Percentiles rank a stretch among this genome's conserved stretches.
Conservation (phyloP, 1,140 invertebrate genomes). For the Formica exsecta region DNA sequence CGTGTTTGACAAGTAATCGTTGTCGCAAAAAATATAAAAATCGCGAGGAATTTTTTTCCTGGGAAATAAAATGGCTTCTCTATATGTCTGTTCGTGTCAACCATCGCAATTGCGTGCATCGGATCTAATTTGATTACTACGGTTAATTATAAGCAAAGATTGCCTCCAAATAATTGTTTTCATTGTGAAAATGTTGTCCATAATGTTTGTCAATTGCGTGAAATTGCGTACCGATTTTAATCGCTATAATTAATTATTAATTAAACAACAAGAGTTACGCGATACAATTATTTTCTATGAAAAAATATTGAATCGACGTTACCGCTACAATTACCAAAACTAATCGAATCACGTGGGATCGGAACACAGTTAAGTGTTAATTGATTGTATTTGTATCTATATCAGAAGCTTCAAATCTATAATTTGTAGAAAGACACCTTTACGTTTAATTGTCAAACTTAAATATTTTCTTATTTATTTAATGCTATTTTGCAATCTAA, state of each 20-base stretch:
- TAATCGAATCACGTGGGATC: neutral
- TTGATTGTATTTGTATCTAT: conserved; percentile 12
- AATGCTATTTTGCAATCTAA: neutral
- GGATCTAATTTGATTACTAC: conserved; percentile 60
- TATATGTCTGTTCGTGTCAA: conserved; percentile 51
- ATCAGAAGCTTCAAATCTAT: conserved; percentile 15
- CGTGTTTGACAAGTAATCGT: conserved; percentile 61
- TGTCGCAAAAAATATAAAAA: conserved; percentile 45
- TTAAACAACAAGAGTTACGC: conserved; percentile 26
- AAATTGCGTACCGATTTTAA: conserved; percentile 47
- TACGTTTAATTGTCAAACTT: neutral
- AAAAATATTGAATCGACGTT: conserved; percentile 38
- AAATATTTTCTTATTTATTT: neutral
- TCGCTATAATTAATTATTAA: conserved; percentile 41
- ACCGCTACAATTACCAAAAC: conserved; percentile 39
- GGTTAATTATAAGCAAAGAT: conserved; percentile 61
- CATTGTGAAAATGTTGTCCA: conserved; percentile 55
- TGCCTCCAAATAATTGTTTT: conserved; percentile 53
- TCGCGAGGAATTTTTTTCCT: conserved; percentile 37
- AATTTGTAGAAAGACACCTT: neutral
- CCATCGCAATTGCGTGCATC: conserved; percentile 50
- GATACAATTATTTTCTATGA: conserved; percentile 34
- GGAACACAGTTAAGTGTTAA: conserved; percentile 32
- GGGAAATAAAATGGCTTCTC: conserved; percentile 41
- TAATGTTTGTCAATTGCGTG: conserved; percentile 35